Percentiles rank a stretch among this genome's conserved stretches.
phyloP scores from a whole-genome alignment of 2,797 vertebrate genomes.

The Phylloscopus collybita region DNA sequence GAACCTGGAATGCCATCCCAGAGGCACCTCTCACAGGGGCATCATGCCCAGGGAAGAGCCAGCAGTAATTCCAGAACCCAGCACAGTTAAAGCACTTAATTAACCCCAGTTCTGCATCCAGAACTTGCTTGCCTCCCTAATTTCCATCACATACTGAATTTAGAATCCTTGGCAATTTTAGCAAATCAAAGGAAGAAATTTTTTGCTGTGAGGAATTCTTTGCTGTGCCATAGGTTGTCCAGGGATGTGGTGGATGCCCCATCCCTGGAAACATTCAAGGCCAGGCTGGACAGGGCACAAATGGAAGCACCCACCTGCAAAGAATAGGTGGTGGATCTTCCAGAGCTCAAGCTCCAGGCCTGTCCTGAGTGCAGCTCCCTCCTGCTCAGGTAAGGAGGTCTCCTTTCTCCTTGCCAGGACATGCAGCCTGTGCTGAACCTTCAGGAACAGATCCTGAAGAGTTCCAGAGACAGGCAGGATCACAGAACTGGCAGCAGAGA shows the following conservation, averaged over 20 bases:
- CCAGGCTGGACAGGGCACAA: background rate
- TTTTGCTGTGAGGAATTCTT: background rate
- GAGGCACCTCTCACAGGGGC: background rate
- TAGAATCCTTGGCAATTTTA: fast-evolving
- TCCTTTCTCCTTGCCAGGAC: background rate
- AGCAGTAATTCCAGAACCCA: background rate
- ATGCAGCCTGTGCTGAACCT: background rate
- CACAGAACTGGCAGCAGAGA: fast-evolving
- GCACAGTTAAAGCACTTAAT: background rate
- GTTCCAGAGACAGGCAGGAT: background rate
- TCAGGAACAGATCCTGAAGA: background rate
- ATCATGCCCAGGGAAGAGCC: background rate
- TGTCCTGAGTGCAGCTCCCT: background rate
- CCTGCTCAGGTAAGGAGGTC: background rate
- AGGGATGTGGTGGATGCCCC: background rate
- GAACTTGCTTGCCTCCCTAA: background rate
- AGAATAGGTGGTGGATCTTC: background rate
- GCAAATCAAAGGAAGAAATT: background rate
- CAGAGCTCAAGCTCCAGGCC: background rate
- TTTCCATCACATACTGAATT: background rate
- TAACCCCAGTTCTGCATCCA: background rate
- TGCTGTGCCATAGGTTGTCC: background rate
- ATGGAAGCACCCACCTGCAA: background rate
- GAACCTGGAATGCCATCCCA: background rate
- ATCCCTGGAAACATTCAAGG: background rate